phyloP scores from a whole-genome alignment of 1,140 invertebrate genomes.

The Cotesia vestalis region DNA sequence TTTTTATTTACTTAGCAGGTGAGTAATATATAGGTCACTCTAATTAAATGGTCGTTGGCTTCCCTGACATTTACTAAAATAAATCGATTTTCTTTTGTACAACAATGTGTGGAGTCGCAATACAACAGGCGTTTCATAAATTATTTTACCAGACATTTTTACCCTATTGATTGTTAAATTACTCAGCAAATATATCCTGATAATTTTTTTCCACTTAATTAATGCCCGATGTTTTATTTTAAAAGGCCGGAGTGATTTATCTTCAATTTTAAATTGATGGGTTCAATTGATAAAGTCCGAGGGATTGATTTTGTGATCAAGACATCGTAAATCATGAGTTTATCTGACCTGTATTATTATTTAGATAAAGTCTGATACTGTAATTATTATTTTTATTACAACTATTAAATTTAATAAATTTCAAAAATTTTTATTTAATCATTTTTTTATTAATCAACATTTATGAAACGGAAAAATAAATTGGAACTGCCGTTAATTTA shows the following conservation, averaged over 20 bases:
- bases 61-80: slow-evolving; percentile 31
- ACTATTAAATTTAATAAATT: no score
- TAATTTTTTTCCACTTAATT: no score
- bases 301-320: slow-evolving; percentile 54
- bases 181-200: not conserved
- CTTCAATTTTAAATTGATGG: slow-evolving; percentile 28
- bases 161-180: slow-evolving; percentile 5
- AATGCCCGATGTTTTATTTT: not conserved
- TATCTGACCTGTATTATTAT: slow-evolving; percentile 25
- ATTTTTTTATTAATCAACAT: not conserved
- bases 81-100: slow-evolving; percentile 37
- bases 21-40: not conserved
- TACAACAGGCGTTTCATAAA: slow-evolving; percentile 22
- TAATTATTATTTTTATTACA: no score
- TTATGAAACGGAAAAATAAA: not conserved
- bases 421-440: no score
- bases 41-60: slow-evolving; percentile 7
- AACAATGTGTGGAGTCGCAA: slow-evolving; percentile 10
- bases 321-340: slow-evolving; percentile 46
- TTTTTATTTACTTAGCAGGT: not conserved
- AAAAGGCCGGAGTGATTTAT: not conserved
- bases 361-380: slow-evolving; percentile 1
- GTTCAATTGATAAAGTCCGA: slow-evolving; percentile 43
- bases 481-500: not conserved
- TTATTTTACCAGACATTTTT: not conserved